Conservation (phyloP, 2,797 vertebrate species). For the Lacerta viridis region DNA sequence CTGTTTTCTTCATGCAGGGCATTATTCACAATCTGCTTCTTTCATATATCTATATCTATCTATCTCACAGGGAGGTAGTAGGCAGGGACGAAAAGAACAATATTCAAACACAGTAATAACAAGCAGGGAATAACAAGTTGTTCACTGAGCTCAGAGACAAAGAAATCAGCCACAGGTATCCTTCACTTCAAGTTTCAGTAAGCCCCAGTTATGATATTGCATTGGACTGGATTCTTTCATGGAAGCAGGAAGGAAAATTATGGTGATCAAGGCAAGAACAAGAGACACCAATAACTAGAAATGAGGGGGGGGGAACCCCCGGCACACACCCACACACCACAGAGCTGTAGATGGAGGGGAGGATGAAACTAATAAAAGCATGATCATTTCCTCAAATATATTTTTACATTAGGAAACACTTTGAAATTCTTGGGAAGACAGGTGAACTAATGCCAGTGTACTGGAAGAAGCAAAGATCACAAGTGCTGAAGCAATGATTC, state of each 20-base stretch:
- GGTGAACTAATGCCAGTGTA: too few species aligned
- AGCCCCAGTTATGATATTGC: neutral
- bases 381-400: too few species aligned
- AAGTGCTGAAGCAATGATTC: too few species aligned
- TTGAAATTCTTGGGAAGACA: too few species aligned
- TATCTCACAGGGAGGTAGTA: neutral
- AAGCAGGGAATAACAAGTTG: slow-evolving; percentile 37
- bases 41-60: slow-evolving; percentile 6
- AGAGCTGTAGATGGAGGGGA: neutral
- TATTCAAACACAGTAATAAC: slow-evolving; percentile 25
- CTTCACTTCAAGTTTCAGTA: slow-evolving; percentile 21
- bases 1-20: slow-evolving; percentile 9
- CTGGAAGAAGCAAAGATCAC: too few species aligned
- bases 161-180: slow-evolving; percentile 22
- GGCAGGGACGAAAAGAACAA: neutral
- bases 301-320: neutral
- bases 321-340: too few species aligned
- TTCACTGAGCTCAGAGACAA: slow-evolving; percentile 22
- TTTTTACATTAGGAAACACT: too few species aligned
- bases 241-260: neutral
- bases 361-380: neutral
- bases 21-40: slow-evolving; percentile 16
- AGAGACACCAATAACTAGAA: neutral
- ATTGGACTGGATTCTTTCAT: neutral
- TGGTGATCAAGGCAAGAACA: neutral